Evolutionary conservation across 2,888 invertebrate species (phyloP), one percentile per base, ranked within the genome.

Genomic region (Cabera pusaria): DNA sequence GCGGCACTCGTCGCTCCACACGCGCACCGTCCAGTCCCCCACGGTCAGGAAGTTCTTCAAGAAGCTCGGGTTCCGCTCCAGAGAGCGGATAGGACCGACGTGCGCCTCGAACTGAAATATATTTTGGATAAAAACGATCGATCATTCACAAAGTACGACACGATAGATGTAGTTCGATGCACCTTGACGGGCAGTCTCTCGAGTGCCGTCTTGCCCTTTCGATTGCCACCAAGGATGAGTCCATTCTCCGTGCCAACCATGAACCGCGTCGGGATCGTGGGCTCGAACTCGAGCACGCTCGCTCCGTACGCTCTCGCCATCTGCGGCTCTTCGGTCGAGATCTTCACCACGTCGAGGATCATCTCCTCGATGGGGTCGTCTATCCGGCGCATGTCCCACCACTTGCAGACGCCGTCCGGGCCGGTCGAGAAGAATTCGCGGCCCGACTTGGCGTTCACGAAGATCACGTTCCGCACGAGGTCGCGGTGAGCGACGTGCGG

Each of bases 1-100:
- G 42, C 93, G 92, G 67, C 97, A 97, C 68, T 98, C 98, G 78
- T 98, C 98, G 1, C 97, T 96, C 97, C 97, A 98, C 55, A 98
- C 94, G 55, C 94, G 91, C 0, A 96, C 94, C 22, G 96, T 95
- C 96, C 97, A 98, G 78, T 98, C 98, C 1, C 98, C 98, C 22
- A 98, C 94, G 0, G 97, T 95, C 40, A 98, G 85, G 77, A 98
- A 98, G 75, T 97, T 97, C 81, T 98, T 98, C 1, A 96, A 92
- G 81, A 97, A 97, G 12, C 93, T 94, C 0, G 98, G 96, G 86
- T 98, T 98, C 44, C 98, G 92, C 65, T 97, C 94, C 33, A 98
- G 86, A 2, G 96, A 92, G 67, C 94, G 92, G 1, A 98, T 94
- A 0, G 97, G 96, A 0, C 98, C 98, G 40, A 93, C 81, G 62